Conservation (phyloP, 2,888 invertebrate species). For the Coronaproctus castanopsis region DNA sequence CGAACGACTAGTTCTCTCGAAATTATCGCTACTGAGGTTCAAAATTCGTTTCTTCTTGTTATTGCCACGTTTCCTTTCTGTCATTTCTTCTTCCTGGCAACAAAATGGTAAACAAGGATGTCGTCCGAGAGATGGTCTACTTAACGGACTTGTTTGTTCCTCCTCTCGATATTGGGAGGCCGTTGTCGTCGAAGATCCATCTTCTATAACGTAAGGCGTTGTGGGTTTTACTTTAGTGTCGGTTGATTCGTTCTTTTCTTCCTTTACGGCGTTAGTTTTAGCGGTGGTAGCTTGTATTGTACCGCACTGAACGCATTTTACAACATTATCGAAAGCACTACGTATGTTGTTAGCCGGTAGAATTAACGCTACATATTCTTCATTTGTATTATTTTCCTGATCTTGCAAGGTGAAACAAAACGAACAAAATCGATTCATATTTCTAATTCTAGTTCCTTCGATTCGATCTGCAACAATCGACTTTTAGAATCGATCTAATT, state of each 20-base stretch:
- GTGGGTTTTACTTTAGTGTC: background rate
- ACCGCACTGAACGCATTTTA: background rate
- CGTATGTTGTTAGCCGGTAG: background rate
- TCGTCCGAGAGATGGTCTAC: background rate
- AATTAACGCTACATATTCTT: background rate
- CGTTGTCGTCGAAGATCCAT: background rate
- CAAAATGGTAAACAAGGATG: background rate
- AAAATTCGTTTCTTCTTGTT: too few relatives aligned
- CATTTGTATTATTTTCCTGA: background rate
- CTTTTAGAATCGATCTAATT: too few relatives aligned
- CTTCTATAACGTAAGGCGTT: background rate
- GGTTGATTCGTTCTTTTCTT: background rate
- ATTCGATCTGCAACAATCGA: too few relatives aligned
- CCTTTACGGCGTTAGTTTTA: background rate
- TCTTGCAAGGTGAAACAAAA: background rate
- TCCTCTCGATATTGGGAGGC: background rate
- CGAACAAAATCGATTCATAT: background rate
- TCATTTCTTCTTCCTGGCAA: background rate
- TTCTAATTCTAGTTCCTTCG: too few relatives aligned
- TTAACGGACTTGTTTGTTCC: background rate
- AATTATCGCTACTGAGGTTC: background rate
- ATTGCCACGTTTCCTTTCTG: too few relatives aligned
- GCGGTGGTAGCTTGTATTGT: background rate
- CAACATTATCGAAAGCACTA: background rate
- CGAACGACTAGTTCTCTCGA: background rate